A percentile compares a stretch with the other conserved stretches of the same genome.
Conservation (phyloP, 2,888 invertebrate genomes). For the Osmoderma eremita region DNA sequence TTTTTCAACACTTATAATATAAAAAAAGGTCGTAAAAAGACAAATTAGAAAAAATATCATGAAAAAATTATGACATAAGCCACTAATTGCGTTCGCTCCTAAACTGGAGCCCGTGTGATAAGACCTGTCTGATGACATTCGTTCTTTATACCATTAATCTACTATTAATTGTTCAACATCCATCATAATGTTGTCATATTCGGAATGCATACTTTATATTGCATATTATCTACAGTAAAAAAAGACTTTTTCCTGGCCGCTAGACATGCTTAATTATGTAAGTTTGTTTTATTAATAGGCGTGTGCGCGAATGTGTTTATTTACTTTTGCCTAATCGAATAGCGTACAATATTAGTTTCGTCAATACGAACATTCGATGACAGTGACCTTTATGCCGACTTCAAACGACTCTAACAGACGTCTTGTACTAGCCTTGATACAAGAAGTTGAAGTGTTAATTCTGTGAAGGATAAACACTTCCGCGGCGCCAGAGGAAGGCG, state of each 20-base stretch:
- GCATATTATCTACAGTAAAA: background rate
- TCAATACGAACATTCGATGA: slow-evolving; percentile 51
- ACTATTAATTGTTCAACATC: too few species aligned
- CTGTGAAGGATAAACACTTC: slow-evolving; percentile 48
- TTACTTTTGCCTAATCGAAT: background rate
- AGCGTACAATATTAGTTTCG: slow-evolving; percentile 36
- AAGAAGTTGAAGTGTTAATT: slow-evolving; percentile 45
- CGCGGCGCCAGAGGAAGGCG: slow-evolving; percentile 46
- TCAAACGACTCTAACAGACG: slow-evolving; percentile 19
- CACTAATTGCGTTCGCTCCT: too few species aligned
- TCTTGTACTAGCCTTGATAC: slow-evolving; percentile 34
- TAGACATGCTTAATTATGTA: slow-evolving; percentile 1
- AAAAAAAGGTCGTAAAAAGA: too few species aligned
- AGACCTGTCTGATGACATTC: too few species aligned
- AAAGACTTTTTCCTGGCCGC: background rate
- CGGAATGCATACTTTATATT: background rate
- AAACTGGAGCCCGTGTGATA: too few species aligned
- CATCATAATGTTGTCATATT: background rate
- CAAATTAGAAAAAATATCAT: too few species aligned
- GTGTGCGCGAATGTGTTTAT: background rate
- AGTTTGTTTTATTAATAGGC: background rate
- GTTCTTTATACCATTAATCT: too few species aligned
- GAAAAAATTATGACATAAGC: too few species aligned
- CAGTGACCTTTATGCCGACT: slow-evolving; percentile 52
- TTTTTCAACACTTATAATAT: too few species aligned